These are phyloP conservation scores for Pelosia muscerda DNA, from an alignment of 2,888 invertebrate species.

Conservation along the genomic window DNA sequence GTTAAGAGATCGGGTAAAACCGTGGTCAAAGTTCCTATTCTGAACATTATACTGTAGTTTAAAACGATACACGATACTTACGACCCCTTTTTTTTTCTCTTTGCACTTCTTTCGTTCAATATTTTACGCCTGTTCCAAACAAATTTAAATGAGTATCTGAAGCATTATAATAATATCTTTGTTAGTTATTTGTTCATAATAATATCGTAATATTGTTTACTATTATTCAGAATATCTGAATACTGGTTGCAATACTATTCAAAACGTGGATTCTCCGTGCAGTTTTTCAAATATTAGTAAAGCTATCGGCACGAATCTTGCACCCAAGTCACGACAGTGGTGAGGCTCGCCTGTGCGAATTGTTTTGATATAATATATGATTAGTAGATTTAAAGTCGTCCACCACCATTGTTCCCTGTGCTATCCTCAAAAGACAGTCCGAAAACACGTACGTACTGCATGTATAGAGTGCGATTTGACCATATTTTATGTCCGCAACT, in stretches of 20 bases:
- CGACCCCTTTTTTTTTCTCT: slow-evolving; percentile 33
- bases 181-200: not conserved
- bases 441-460: no score
- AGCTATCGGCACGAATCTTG: no score
- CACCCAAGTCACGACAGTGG: no score
- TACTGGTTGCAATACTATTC: no score
- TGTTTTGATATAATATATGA: no score
- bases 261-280: not conserved
- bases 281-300: not conserved
- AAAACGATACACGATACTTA: slow-evolving; percentile 33
- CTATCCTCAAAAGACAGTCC: no score
- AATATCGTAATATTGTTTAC: not conserved
- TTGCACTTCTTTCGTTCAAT: not conserved
- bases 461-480: no score
- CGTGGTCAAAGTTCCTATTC: slow-evolving; percentile 56
- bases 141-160: slow-evolving; percentile 37
- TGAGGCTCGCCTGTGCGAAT: no score
- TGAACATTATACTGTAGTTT: slow-evolving; percentile 49
- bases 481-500: no score
- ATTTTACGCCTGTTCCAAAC: slow-evolving; percentile 30
- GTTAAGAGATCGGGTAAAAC: slow-evolving; percentile 48
- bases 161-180: not conserved
- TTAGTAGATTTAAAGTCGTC: no score
- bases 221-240: not conserved
- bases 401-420: no score